Conservation (phyloP, 2,113 vertebrate genomes). For the Zapornia atra region DNA sequence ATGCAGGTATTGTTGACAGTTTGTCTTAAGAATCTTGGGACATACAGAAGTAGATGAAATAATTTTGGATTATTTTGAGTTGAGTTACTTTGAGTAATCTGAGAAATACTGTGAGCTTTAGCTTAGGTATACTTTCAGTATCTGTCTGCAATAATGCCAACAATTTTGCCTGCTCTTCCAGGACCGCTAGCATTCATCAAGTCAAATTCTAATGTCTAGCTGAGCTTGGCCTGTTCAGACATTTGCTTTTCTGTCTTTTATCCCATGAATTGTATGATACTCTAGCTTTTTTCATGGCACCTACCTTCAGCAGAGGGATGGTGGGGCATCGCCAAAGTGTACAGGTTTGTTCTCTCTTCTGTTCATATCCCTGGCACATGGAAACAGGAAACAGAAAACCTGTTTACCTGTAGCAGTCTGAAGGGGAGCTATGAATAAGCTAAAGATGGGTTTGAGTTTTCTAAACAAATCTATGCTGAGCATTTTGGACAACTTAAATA, state of each 20-base stretch:
- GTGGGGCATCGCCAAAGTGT: background rate
- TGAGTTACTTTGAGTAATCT: background rate
- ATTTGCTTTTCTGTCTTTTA: background rate
- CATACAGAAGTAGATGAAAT: background rate
- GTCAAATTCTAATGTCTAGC: background rate
- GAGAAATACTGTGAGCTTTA: background rate
- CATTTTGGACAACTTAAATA: background rate
- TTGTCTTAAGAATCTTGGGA: background rate
- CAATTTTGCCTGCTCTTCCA: background rate
- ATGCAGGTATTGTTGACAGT: background rate
- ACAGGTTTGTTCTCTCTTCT: background rate
- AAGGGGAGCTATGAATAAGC: background rate
- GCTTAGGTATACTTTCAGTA: background rate
- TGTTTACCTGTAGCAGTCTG: background rate
- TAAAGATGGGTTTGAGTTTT: background rate
- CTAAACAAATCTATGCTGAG: background rate
- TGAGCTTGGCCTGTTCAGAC: background rate
- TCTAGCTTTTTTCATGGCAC: background rate
- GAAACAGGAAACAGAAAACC: background rate
- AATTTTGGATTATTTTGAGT: background rate
- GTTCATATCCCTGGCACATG: background rate
- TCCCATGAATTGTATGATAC: background rate
- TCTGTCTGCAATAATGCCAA: background rate
- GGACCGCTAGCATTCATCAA: background rate
- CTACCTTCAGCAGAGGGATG: background rate